A percentile compares a stretch with the other conserved stretches of the same genome.
phyloP scores from a whole-genome alignment of 2,797 vertebrate species.

The Menidia menidia region DNA sequence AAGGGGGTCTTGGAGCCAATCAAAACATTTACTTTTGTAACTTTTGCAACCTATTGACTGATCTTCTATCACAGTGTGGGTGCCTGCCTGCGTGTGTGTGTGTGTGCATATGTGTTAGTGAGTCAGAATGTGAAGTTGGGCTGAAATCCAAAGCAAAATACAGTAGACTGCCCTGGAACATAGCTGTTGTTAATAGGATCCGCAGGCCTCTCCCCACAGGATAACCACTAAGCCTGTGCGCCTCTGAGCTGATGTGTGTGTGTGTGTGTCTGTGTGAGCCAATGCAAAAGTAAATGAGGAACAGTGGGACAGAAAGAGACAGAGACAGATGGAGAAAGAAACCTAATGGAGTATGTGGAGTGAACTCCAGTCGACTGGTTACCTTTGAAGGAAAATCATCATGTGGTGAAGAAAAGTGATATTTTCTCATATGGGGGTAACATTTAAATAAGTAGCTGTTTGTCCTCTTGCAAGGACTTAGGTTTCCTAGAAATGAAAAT shows the following conservation, averaged over 20 bases:
- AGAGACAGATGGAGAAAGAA: conserved; percentile 68
- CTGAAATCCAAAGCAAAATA: conserved; percentile 57
- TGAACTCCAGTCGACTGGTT: conserved; percentile 67
- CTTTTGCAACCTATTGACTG: conserved; percentile 60
- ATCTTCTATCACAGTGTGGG: conserved; percentile 37
- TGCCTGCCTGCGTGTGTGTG: conserved; percentile 17
- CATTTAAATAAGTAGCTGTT: conserved; percentile 77
- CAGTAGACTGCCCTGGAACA: conserved; percentile 64
- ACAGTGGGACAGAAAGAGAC: conserved; percentile 62
- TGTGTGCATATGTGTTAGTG: conserved; percentile 27
- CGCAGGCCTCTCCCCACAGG: conserved; percentile 75
- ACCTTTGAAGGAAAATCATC: conserved; percentile 77
- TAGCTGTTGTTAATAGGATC: conserved; percentile 76
- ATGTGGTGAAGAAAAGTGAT: conserved; percentile 72
- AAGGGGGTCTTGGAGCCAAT: conserved; percentile 54
- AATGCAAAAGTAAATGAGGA: conserved; percentile 68
- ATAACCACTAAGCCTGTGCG: conserved; percentile 75
- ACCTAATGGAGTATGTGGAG: conserved; percentile 72
- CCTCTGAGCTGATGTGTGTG: conserved; percentile 51
- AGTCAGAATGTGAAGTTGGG: conserved; percentile 57
- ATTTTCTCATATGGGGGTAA: conserved; percentile 79
- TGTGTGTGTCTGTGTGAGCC: conserved; percentile 53
- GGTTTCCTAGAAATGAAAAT: conserved; percentile 74
- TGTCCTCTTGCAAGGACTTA: conserved; percentile 73
- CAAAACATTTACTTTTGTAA: conserved; percentile 63